Percentiles rank a stretch among this genome's conserved stretches.
These are phyloP conservation scores for Anoncus sp. DNA, from an alignment of 2,888 invertebrate species.

Conservation along the genomic window DNA sequence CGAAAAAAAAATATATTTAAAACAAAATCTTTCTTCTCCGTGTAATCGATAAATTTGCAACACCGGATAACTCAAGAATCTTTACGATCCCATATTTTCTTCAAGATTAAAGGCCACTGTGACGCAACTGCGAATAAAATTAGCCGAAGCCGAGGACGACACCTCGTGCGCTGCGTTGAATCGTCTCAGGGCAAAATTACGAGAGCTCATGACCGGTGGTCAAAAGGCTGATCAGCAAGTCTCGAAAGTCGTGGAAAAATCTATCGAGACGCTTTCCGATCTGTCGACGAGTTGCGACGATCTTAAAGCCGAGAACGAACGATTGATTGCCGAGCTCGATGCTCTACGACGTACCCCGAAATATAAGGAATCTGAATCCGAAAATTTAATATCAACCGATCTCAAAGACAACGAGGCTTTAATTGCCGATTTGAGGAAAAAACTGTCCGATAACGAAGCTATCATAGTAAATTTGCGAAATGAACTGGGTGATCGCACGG, in stretches of 20 bases:
- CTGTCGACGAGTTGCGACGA: constrained; percentile 73
- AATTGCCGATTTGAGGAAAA: constrained; percentile 65
- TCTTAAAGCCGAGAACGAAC: constrained; percentile 71
- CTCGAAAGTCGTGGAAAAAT: constrained; percentile 72
- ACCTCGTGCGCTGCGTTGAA: constrained; percentile 77
- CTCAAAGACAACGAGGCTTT: constrained; percentile 29
- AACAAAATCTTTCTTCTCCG: not conserved
- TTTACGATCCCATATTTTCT: not conserved
- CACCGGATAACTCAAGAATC: not conserved
- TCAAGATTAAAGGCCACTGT: constrained; percentile 75
- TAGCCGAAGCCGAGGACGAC: constrained; percentile 75
- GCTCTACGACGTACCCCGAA: constrained; percentile 53
- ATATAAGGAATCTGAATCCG: not conserved
- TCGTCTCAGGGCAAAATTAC: constrained; percentile 76
- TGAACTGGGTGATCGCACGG: constrained; percentile 51
- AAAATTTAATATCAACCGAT: constrained; percentile 5
- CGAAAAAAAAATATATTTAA: not conserved
- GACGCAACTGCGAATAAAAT: constrained; percentile 70
- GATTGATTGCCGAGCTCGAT: constrained; percentile 64
- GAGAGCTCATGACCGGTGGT: constrained; percentile 75
- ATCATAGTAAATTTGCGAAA: constrained; percentile 60
- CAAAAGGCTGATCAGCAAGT: constrained; percentile 72
- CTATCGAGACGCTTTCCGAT: constrained; percentile 75
- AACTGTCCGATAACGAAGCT: constrained; percentile 70
- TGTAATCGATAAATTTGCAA: not conserved